A percentile compares a stretch with the other conserved stretches of the same genome.
These are phyloP conservation scores for Stomatorhinus ivindoensis DNA, from an alignment of 2,113 vertebrate genomes.

Conservation along the genomic window DNA sequence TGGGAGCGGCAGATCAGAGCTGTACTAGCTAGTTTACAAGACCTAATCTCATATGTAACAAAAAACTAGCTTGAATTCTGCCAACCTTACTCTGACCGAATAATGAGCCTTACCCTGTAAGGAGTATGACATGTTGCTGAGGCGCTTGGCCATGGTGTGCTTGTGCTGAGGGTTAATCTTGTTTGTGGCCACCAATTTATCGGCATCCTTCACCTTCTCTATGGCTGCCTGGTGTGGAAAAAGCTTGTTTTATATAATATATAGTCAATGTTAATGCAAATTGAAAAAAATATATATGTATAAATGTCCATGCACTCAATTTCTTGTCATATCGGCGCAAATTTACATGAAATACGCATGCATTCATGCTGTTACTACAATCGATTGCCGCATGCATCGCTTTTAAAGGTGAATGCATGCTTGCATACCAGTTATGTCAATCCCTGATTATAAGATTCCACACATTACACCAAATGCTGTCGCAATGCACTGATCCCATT, in stretches of 20 bases:
- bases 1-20: neutral
- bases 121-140: constrained; percentile 86
- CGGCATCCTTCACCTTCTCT: constrained; percentile 92
- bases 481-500: neutral
- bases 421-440: no score
- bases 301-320: neutral
- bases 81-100: neutral
- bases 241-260: neutral
- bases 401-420: no score
- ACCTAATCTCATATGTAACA: neutral
- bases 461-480: neutral
- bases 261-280: neutral
- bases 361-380: no score
- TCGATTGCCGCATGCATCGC: no score
- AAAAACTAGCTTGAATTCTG: neutral
- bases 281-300: neutral
- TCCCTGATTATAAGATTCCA: neutral
- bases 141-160: constrained; percentile 80
- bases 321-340: no score
- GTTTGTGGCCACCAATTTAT: constrained; percentile 84
- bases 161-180: constrained; percentile 89
- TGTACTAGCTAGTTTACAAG: neutral
- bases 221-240: constrained; percentile 74
- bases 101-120: constrained; percentile 73
- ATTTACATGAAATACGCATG: no score